A percentile compares a stretch with the other conserved stretches of the same genome.
phyloP scores from a whole-genome alignment of 1,140 invertebrate species.

The Physella acuta region DNA sequence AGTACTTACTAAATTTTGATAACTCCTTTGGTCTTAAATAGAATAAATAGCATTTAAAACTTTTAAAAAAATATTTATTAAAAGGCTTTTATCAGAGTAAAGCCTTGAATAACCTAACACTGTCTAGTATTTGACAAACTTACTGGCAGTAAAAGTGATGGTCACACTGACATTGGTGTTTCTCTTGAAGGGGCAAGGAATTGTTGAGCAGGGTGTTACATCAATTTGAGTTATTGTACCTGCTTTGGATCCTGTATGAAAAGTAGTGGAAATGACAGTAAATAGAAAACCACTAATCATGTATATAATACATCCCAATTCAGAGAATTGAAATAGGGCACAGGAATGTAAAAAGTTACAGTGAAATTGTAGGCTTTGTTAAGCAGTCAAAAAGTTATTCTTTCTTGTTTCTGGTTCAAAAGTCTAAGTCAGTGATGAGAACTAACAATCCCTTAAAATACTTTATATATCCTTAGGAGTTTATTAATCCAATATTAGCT shows the following conservation, averaged over 20 bases:
- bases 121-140: not conserved
- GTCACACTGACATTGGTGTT: conserved; percentile 12
- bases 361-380: no score
- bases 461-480: no score
- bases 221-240: conserved; percentile 5
- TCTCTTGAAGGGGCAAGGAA: conserved; percentile 12
- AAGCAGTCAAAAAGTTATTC: no score
- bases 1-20: not conserved
- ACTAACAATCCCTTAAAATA: no score
- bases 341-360: no score
- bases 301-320: no score
- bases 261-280: no score
- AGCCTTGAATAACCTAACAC: not conserved
- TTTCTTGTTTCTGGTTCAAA: no score
- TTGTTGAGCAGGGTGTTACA: not conserved
- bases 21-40: not conserved
- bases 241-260: not conserved
- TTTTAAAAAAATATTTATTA: not conserved
- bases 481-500: no score
- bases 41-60: not conserved
- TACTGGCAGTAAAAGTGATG: conserved; percentile 11
- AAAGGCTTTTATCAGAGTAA: not conserved
- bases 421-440: no score
- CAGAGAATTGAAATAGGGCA: no score
- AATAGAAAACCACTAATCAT: no score